Conservation (phyloP, 2,888 invertebrate genomes). For the Druceiella hillmani region DNA sequence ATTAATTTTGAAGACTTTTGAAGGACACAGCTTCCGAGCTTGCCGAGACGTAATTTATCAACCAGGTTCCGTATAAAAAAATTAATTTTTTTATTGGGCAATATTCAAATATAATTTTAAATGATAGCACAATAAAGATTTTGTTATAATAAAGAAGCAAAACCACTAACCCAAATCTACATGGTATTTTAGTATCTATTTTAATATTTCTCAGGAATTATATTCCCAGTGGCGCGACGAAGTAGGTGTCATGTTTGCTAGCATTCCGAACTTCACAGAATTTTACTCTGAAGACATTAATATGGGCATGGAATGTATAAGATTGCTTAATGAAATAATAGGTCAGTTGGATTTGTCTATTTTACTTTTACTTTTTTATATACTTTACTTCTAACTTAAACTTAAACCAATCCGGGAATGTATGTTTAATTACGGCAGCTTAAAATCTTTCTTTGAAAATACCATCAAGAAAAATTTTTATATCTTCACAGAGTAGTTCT, state of each 20-base stretch:
- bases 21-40: too few species aligned
- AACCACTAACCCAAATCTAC: too few species aligned
- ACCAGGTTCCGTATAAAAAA: too few species aligned
- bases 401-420: neutral
- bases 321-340: conserved; percentile 96
- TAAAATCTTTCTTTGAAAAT: neutral
- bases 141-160: too few species aligned
- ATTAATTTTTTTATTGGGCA: too few species aligned
- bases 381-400: neutral
- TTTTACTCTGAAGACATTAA: conserved; percentile 97
- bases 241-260: conserved; percentile 95
- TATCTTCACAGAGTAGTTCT: too few species aligned
- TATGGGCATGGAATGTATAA: conserved; percentile 96
- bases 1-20: too few species aligned
- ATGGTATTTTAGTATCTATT: too few species aligned
- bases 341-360: conserved; percentile 51
- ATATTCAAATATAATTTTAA: too few species aligned
- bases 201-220: conserved; percentile 67
- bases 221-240: conserved; percentile 79
- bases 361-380: neutral
- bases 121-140: too few species aligned
- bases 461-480: too few species aligned
- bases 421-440: neutral
- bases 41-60: too few species aligned
- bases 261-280: conserved; percentile 96